Percentiles rank a stretch among this genome's conserved stretches.
Evolutionary conservation across 2,888 invertebrate genomes (phyloP).

Genomic region (Loripinus fragilis): DNA sequence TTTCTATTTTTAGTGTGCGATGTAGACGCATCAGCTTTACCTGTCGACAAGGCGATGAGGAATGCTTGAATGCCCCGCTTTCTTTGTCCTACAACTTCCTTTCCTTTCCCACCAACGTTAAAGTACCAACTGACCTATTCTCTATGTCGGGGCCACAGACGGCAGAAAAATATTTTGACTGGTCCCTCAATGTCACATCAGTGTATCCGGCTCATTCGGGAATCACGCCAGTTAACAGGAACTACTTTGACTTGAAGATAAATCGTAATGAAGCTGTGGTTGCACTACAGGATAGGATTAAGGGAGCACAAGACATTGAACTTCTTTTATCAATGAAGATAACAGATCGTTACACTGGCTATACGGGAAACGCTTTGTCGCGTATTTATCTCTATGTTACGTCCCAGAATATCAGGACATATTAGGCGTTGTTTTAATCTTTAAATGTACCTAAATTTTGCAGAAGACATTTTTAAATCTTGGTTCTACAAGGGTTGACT

Average conservation of each 20-base stretch:
- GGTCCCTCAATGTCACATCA: constrained; percentile 88
- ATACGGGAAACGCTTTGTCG: constrained; percentile 92
- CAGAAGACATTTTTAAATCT: no score
- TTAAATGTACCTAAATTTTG: no score
- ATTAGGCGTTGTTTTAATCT: neutral
- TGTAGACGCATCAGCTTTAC: constrained; percentile 89
- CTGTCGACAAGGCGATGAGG: constrained; percentile 89
- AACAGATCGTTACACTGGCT: constrained; percentile 85
- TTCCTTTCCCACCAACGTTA: constrained; percentile 90
- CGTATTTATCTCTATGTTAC: constrained; percentile 94
- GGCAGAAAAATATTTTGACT: constrained; percentile 89
- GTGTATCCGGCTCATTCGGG: constrained; percentile 85
- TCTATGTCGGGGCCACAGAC: constrained; percentile 93
- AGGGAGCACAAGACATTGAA: constrained; percentile 96
- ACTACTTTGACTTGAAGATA: constrained; percentile 82
- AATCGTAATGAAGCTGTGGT: constrained; percentile 86
- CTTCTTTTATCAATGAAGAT: constrained; percentile 93
- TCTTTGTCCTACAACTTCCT: constrained; percentile 97
- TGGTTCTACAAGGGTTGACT: no score
- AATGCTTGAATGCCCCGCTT: constrained; percentile 91
- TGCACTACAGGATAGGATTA: constrained; percentile 89
- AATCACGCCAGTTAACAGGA: constrained; percentile 75
- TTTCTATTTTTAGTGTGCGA: constrained; percentile 84
- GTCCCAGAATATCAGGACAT: constrained; percentile 31
- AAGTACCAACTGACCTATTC: constrained; percentile 88